Conservation (phyloP, 2,888 invertebrate species). For the Zygogramma bicolorata region DNA sequence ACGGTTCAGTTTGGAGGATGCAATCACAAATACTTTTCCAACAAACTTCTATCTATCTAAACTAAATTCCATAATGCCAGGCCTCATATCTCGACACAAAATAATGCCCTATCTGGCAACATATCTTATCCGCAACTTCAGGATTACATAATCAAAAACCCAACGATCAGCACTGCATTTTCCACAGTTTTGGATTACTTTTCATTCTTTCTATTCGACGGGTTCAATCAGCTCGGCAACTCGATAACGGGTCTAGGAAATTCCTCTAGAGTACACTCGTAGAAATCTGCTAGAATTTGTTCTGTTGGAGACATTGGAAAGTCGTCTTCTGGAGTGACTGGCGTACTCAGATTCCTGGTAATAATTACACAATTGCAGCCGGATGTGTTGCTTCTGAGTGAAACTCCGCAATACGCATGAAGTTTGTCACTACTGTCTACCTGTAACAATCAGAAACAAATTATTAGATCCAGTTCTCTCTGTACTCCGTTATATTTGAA, state of each 20-base stretch:
- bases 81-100: conserved; percentile 11
- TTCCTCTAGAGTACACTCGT: conserved; percentile 75
- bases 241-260: conserved; percentile 75
- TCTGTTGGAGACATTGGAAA: conserved; percentile 67
- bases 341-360: conserved; percentile 64
- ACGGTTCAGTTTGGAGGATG: not conserved
- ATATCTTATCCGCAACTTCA: not conserved
- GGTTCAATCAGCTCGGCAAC: conserved; percentile 68
- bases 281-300: conserved; percentile 75
- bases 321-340: conserved; percentile 50
- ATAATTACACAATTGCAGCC: conserved; percentile 73
- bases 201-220: not conserved
- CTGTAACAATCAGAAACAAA: conserved; percentile 67
- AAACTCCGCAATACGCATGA: conserved; percentile 70
- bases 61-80: conserved; percentile 16
- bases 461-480: no score
- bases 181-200: not conserved
- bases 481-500: no score
- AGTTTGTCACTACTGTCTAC: conserved; percentile 70
- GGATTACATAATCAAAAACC: not conserved
- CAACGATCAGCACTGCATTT: not conserved
- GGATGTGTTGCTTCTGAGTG: conserved; percentile 60
- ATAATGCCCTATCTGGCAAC: conserved; percentile 20
- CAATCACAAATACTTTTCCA: not conserved
- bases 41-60: no score